Evolutionary conservation across 2,888 invertebrate species (phyloP).

Genomic region (Dyspetes luteomarginatus): DNA sequence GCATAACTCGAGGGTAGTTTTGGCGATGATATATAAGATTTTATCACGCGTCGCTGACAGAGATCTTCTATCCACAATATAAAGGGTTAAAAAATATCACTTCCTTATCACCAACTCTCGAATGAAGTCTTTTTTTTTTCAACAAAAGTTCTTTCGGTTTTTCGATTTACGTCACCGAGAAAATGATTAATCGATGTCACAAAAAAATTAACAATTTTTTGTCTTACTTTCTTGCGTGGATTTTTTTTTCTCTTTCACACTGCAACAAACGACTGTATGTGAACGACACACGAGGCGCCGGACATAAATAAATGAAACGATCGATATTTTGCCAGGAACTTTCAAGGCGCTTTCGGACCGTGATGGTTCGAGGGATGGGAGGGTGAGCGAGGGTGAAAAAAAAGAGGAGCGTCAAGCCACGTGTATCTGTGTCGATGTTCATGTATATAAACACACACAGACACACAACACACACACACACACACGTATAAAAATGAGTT

Average conservation of each 20-base stretch:
- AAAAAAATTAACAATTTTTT: neutral
- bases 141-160: neutral
- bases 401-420: slow-evolving; percentile 48
- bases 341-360: slow-evolving; percentile 70
- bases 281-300: slow-evolving; percentile 58
- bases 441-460: neutral
- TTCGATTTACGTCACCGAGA: neutral
- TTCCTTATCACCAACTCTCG: too few relatives aligned
- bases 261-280: slow-evolving; percentile 57
- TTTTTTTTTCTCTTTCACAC: slow-evolving; percentile 26
- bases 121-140: neutral
- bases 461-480: neutral
- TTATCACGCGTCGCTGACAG: slow-evolving; percentile 5
- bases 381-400: slow-evolving; percentile 38
- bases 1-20: neutral
- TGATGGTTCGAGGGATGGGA: slow-evolving; percentile 41
- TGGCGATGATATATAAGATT: neutral
- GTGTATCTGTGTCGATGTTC: slow-evolving; percentile 42
- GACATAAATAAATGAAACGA: slow-evolving; percentile 70
- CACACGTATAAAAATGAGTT: neutral
- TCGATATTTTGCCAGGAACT: slow-evolving; percentile 73
- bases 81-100: neutral
- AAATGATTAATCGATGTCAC: neutral
- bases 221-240: neutral
- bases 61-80: neutral